A percentile compares a stretch with the other conserved stretches of the same genome.
Evolutionary conservation across 2,113 vertebrate genomes (phyloP).

Genomic region (Hemichromis elongatus): DNA sequence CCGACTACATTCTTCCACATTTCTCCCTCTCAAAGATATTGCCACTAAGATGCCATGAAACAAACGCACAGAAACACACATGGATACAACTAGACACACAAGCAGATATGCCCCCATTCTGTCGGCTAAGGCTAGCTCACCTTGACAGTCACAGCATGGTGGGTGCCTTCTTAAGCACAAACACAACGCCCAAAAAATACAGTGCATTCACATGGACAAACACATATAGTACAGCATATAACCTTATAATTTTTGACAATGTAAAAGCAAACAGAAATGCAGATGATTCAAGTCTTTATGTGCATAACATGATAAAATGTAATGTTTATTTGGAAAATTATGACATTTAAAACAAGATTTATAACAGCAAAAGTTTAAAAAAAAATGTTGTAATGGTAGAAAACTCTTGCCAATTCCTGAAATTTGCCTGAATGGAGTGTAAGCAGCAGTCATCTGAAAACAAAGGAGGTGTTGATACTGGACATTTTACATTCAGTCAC

Average conservation of each 20-base stretch:
- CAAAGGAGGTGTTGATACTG: background rate
- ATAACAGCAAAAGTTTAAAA: background rate
- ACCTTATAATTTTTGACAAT: background rate
- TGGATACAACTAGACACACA: background rate
- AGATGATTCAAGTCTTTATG: background rate
- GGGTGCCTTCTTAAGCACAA: slow-evolving; percentile 12
- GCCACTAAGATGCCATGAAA: slow-evolving; percentile 9
- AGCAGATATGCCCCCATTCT: slow-evolving; percentile 49
- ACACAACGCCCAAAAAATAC: background rate
- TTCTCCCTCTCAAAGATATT: background rate
- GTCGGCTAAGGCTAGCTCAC: slow-evolving; percentile 48
- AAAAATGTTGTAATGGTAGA: background rate
- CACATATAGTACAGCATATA: background rate
- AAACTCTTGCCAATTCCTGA: background rate
- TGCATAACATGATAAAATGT: background rate
- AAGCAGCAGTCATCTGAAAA: background rate
- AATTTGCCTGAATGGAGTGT: background rate
- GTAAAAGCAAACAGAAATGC: background rate
- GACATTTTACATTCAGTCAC: background rate
- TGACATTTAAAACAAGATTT: background rate
- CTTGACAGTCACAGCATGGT: slow-evolving; percentile 55
- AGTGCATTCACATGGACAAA: background rate
- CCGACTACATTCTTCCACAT: background rate
- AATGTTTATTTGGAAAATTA: background rate
- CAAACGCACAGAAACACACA: background rate